These are phyloP conservation scores for Tachystola acroxantha DNA, from an alignment of 2,888 invertebrate genomes.

Conservation along the genomic window DNA sequence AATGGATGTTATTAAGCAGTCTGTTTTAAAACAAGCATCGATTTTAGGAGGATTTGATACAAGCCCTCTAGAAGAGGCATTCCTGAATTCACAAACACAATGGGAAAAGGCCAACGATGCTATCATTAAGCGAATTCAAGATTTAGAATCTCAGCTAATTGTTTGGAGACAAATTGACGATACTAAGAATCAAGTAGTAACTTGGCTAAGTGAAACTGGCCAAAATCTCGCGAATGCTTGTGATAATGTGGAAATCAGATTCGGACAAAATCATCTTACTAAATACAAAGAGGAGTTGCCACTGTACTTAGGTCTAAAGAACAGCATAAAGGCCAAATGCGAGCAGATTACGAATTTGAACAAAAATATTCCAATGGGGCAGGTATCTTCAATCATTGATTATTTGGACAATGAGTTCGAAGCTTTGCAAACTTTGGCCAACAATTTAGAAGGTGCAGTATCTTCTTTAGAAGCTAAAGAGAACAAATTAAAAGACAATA, in stretches of 20 bases:
- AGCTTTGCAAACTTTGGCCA: constrained; percentile 84
- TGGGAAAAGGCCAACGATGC: constrained; percentile 86
- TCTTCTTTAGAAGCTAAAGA: constrained; percentile 86
- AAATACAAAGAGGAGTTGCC: constrained; percentile 93
- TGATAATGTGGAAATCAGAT: constrained; percentile 89
- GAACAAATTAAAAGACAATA: constrained; percentile 82
- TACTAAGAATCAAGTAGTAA: constrained; percentile 87
- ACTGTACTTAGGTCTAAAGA: constrained; percentile 84
- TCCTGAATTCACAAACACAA: constrained; percentile 79
- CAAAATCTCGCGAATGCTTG: constrained; percentile 86
- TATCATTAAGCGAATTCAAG: constrained; percentile 85
- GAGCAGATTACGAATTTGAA: constrained; percentile 88
- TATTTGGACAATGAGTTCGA: constrained; percentile 87
- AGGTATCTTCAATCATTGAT: constrained; percentile 81
- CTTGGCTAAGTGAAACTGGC: constrained; percentile 91
- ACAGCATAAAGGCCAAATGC: constrained; percentile 88
- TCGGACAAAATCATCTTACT: constrained; percentile 85
- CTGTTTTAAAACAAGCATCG: constrained; percentile 83
- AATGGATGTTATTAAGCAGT: constrained; percentile 86
- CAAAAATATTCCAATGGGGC: constrained; percentile 83
- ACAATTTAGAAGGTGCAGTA: constrained; percentile 85
- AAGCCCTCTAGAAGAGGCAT: constrained; percentile 77
- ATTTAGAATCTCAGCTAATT: constrained; percentile 91
- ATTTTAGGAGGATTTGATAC: constrained; percentile 82
- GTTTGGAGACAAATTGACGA: constrained; percentile 96